A percentile compares a stretch with the other conserved stretches of the same genome.
phyloP scores from a whole-genome alignment of 2,797 vertebrate species.

The Anguilla megastoma region DNA sequence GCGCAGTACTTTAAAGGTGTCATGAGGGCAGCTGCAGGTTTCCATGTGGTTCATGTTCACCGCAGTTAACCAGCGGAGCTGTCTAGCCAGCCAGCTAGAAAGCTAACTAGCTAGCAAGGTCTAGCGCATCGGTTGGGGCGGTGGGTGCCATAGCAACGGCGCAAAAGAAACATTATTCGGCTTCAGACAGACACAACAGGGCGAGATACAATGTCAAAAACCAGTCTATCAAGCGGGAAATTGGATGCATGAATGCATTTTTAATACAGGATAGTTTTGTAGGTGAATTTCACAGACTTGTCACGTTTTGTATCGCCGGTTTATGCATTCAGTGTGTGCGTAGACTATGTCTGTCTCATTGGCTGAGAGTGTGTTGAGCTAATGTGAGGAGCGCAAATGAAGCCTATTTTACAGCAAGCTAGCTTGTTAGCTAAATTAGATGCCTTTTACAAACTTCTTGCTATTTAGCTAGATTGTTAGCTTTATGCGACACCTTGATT shows the following conservation, averaged over 20 bases:
- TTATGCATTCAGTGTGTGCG: conserved; percentile 47
- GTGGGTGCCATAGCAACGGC: conserved; percentile 85
- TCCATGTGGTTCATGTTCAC: conserved; percentile 8
- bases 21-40: conserved; percentile 9
- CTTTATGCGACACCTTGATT: neutral
- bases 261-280: conserved; percentile 21
- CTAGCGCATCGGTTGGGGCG: conserved; percentile 67
- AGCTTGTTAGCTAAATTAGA: neutral
- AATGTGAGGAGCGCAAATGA: neutral
- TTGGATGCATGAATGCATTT: conserved; percentile 14
- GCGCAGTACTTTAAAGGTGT: neutral
- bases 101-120: conserved; percentile 64
- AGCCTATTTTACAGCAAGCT: conserved; percentile 9
- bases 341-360: conserved; percentile 19
- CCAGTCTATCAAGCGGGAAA: neutral
- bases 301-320: conserved; percentile 55
- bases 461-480: neutral
- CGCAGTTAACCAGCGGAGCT: conserved; percentile 18
- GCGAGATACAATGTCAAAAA: conserved; percentile 12
- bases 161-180: conserved; percentile 71
- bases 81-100: conserved; percentile 49
- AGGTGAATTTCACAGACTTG: conserved; percentile 44
- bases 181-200: conserved; percentile 54
- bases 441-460: neutral
- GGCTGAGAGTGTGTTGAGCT: conserved; percentile 19